phyloP scores from a whole-genome alignment of 2,888 invertebrate species.

The Catocala fraxini region DNA sequence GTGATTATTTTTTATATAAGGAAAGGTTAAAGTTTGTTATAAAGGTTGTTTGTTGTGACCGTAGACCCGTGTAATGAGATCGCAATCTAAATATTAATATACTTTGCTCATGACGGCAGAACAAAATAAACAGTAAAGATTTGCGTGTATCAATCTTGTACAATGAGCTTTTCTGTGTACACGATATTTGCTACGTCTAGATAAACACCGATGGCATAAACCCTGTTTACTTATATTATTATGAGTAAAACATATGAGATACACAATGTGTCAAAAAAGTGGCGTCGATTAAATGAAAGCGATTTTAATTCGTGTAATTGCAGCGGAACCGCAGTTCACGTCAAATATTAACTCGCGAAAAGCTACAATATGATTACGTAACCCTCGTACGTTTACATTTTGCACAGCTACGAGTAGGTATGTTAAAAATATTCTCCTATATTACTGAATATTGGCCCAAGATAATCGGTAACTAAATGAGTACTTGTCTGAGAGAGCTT shows the following conservation, averaged over 20 bases:
- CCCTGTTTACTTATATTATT: background rate
- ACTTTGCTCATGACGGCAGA: slow-evolving; percentile 3
- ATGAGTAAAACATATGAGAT: slow-evolving; percentile 1
- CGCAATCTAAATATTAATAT: slow-evolving; percentile 16
- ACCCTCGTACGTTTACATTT: background rate
- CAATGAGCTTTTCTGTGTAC: background rate
- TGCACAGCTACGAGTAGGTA: too few relatives aligned
- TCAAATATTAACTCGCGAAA: slow-evolving; percentile 35
- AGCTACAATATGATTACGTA: background rate
- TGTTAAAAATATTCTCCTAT: too few relatives aligned
- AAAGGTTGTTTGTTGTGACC: slow-evolving; percentile 2
- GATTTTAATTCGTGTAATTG: slow-evolving; percentile 39
- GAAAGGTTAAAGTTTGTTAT: slow-evolving; percentile 5
- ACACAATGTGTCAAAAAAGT: slow-evolving; percentile 32
- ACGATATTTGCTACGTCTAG: background rate
- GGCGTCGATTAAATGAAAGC: slow-evolving; percentile 39
- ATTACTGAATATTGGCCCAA: too few relatives aligned
- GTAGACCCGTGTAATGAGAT: slow-evolving; percentile 8
- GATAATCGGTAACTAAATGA: too few relatives aligned
- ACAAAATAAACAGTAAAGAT: slow-evolving; percentile 1
- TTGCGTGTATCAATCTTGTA: slow-evolving; percentile 6
- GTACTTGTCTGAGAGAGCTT: too few relatives aligned
- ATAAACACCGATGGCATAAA: background rate
- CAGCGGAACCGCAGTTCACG: slow-evolving; percentile 26
- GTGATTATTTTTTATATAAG: slow-evolving; percentile 29